Evolutionary conservation across 1,140 invertebrate genomes (phyloP), one percentile per base, ranked within the genome.

Genomic region (Heliconius himera): DNA sequence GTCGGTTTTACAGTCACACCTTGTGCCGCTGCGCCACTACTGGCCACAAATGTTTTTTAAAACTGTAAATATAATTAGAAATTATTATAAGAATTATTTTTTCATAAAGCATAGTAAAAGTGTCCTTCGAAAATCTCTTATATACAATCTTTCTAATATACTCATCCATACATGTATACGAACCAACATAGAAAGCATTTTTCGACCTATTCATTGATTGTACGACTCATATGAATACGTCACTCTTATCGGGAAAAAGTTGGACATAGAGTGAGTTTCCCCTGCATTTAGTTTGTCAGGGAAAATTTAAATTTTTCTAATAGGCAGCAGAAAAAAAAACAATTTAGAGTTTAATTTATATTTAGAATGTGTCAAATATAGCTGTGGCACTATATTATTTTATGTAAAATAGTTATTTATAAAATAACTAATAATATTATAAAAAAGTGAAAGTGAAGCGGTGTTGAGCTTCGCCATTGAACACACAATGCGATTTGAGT

Each of bases 211-310:
- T 70, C 49, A 56, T 51, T 36, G 73, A 74, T 79, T 86, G 89
- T 90, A 88, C 89, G 86, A 87, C 87, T 89, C 88, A 90, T 88
- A 89, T 85, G 81, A 84, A 85, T 89, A 88, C 90, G 87, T 89
- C 86, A 90, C 87, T 90, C 88, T 91, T 91, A 90, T 90, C 88
- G 85, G 82, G 81, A 80, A 82, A 87, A 84, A 84, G 88, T 83
- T 79, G 83, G 87, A 83, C 85, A 88, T 77, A 73, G 70, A 79
- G 74, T 78, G 73, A 79, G 60, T 74, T 79, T 74, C 74, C 73
- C 72, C 78, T 75, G 78, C 78, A 74, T 79, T 79, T 79, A 75
- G 78, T 73, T 75, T 75, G 73, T 74, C 73, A 60, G 71, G 70
- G 41, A 46, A 79, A 79, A 73, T 78, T 78, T 78, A 71, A 78